A percentile compares a stretch with the other conserved stretches of the same genome.
These are phyloP conservation scores for Andrena chrysosceles DNA, from an alignment of 2,888 invertebrate species.

Conservation along the genomic window DNA sequence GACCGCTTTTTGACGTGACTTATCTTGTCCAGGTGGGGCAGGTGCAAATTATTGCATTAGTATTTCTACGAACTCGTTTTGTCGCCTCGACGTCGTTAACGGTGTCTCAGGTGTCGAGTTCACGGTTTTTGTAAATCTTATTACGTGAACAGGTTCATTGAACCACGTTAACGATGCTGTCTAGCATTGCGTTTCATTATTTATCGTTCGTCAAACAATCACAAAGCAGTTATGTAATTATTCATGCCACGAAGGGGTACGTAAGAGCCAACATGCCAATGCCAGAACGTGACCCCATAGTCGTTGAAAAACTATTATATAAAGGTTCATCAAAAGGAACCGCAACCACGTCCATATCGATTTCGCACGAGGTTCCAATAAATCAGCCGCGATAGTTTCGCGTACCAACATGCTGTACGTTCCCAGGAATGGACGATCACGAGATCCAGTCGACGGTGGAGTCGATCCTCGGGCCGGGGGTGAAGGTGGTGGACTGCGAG, in stretches of 20 bases:
- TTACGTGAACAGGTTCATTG: background rate
- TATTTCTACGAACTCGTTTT: slow-evolving; percentile 8
- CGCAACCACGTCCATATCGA: slow-evolving; percentile 51
- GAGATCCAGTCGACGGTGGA: slow-evolving; percentile 91
- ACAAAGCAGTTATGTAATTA: background rate
- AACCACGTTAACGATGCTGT: background rate
- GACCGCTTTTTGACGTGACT: slow-evolving; percentile 20
- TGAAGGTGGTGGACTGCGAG: slow-evolving; percentile 90
- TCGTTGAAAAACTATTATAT: background rate
- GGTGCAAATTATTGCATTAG: slow-evolving; percentile 44
- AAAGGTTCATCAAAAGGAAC: slow-evolving; percentile 12
- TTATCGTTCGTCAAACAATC: background rate
- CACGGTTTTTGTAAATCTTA: background rate
- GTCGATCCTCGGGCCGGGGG: slow-evolving; percentile 90
- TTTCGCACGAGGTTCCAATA: slow-evolving; percentile 72
- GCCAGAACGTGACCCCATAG: slow-evolving; percentile 3
- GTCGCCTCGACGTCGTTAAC: background rate
- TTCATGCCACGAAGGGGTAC: too few relatives aligned
- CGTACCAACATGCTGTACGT: slow-evolving; percentile 45
- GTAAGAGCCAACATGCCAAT: background rate
- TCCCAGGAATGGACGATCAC: slow-evolving; percentile 88
- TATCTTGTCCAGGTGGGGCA: slow-evolving; percentile 17
- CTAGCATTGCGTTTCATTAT: background rate
- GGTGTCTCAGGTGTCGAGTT: background rate
- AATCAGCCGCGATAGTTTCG: slow-evolving; percentile 15